Base-by-base conservation (phyloP, 2,888 invertebrate genomes). In the Biston stratarius region DNA sequence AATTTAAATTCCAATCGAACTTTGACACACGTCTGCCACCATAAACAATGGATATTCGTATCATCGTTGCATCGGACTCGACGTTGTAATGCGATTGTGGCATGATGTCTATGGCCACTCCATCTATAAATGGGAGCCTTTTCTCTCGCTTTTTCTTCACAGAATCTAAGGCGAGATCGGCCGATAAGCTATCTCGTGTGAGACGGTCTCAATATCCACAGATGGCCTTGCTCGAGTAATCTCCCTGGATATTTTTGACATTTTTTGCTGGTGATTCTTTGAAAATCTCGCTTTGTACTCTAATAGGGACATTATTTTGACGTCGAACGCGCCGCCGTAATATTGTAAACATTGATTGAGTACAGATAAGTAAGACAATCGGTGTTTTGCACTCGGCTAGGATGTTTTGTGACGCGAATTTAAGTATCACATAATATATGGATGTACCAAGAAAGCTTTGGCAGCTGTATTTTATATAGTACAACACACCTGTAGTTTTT, bases 21-120 rank as follows among this genome's bases (percentile, higher is more conserved):
- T 93, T 92, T 93, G 94, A 94, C 94, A 93, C 92, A 94, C 93
- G 94, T 92, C 94, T 94, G 94, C 94, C 94, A 93, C 94, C 92
- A 94, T 92, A 94, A 93, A 94, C 94, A 94, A 94, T 93, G 89
- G 90, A 91, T 92, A 92, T 90, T 91, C 94, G 90, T 94, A 94
- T 94, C 94, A 93, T 94, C 90, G 87, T 90, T 83, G 84, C 81
- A 85, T 89, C 88, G 52, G 51, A 40, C 65, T 59, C 85, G 88
- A 87, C 88, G 52, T 52, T 14, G 63, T 91, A 91, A 92, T 92
- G 91, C 92, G 92, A 90, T 91, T 91, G 93, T 86, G 91, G 90
- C 87, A 84, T 83, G 83, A 82, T 67, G 67, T 89, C 87, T 91
- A 90, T 90, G 89, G 87, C 51, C 60, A 87, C 86, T 87, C 85